phyloP scores from a whole-genome alignment of 2,113 vertebrate species.

The Sialia sialis region DNA sequence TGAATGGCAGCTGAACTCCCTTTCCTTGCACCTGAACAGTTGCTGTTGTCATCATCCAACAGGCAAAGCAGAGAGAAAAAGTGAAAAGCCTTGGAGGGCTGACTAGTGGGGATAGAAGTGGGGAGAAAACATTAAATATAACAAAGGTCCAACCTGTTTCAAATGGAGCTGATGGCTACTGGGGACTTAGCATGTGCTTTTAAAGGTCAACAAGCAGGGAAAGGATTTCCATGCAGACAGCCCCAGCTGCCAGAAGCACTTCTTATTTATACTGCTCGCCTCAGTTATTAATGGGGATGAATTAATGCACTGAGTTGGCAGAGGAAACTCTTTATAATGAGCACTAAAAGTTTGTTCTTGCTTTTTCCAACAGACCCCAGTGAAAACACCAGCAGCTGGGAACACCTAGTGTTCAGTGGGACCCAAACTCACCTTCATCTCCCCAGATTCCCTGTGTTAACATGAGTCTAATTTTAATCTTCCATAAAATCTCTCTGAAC shows the following conservation, averaged over 20 bases:
- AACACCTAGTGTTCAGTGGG: not conserved
- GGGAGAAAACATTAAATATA: not conserved
- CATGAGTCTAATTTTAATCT: not conserved
- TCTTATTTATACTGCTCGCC: constrained; percentile 24
- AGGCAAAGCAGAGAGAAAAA: not conserved
- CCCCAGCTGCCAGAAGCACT: constrained; percentile 53
- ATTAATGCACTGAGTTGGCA: not conserved
- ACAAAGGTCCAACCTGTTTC: not conserved
- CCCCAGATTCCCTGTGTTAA: not conserved
- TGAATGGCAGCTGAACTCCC: not conserved
- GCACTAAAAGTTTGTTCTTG: not conserved
- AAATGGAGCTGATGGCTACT: not conserved
- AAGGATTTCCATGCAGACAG: constrained; percentile 53
- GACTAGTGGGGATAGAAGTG: not conserved
- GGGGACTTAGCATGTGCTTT: constrained; percentile 31
- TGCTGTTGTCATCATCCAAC: not conserved
- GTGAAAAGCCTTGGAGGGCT: not conserved
- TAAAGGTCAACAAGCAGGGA: constrained; percentile 63
- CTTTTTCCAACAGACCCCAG: not conserved
- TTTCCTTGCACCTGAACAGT: not conserved
- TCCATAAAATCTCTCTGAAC: not conserved
- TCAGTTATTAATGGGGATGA: not conserved
- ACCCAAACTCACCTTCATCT: not conserved
- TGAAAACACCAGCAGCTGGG: constrained; percentile 4
- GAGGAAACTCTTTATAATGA: not conserved